phyloP scores from a whole-genome alignment of 1,140 invertebrate species.

The Drosophila murphyi region DNA sequence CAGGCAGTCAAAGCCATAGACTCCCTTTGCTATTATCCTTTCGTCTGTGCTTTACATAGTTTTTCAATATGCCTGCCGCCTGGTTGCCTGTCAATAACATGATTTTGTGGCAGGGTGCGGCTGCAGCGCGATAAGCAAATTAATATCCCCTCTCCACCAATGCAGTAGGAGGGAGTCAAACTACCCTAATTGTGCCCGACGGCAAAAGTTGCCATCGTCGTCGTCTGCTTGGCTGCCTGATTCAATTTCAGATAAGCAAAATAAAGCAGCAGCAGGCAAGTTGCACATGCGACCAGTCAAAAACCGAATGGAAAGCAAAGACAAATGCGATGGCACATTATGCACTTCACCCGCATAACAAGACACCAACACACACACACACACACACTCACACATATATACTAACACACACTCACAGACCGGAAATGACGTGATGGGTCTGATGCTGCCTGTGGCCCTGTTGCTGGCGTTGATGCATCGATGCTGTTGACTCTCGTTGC shows the following conservation, averaged over 20 bases:
- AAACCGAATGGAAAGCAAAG: slow-evolving; percentile 54
- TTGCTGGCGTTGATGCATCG: slow-evolving; percentile 73
- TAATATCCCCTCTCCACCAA: slow-evolving; percentile 62
- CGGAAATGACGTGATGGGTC: slow-evolving; percentile 70
- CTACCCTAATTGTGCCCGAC: slow-evolving; percentile 75
- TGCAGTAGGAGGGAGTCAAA: slow-evolving; percentile 29
- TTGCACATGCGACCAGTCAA: slow-evolving; percentile 62
- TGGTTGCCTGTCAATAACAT: slow-evolving; percentile 74
- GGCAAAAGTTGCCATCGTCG: slow-evolving; percentile 62
- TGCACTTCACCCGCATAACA: slow-evolving; percentile 76
- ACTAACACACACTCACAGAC: slow-evolving; percentile 11
- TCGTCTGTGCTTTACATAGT: slow-evolving; percentile 56
- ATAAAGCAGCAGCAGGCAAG: slow-evolving; percentile 66
- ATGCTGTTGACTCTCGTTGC: slow-evolving; percentile 76
- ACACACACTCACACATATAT: not conserved
- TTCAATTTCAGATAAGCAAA: slow-evolving; percentile 83
- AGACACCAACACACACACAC: slow-evolving; percentile 7
- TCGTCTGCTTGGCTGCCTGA: slow-evolving; percentile 75
- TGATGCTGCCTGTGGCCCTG: slow-evolving; percentile 44
- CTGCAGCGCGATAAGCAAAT: slow-evolving; percentile 78
- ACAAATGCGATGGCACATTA: slow-evolving; percentile 79
- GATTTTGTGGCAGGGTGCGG: slow-evolving; percentile 69
- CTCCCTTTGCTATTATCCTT: slow-evolving; percentile 33
- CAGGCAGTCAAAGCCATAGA: not conserved
- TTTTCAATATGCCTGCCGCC: slow-evolving; percentile 49